Conservation (phyloP, 2,888 invertebrate genomes). For the Ormyrus pomaceus region DNA sequence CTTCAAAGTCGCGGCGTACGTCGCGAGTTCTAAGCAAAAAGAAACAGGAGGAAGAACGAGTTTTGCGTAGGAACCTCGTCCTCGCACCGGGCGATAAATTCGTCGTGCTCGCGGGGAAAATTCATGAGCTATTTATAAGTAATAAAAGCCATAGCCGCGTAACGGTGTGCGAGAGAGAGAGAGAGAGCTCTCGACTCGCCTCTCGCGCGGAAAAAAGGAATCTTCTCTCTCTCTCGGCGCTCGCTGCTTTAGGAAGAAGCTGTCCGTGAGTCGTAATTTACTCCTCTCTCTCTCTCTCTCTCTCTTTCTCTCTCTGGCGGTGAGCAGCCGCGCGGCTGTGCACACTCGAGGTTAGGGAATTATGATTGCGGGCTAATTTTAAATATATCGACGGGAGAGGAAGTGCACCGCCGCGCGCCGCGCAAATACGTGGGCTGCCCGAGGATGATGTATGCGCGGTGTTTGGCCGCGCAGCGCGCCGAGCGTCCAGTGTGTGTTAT, state of each 20-base stretch:
- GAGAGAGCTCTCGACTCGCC: neutral
- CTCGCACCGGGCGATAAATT: constrained; percentile 32
- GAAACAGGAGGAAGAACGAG: constrained; percentile 35
- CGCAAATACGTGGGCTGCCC: constrained; percentile 8
- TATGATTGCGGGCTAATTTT: constrained; percentile 43
- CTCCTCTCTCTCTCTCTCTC: neutral
- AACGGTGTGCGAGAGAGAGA: constrained; percentile 15
- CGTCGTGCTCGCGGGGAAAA: constrained; percentile 32
- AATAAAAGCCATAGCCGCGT: constrained; percentile 35
- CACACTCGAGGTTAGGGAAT: constrained; percentile 32
- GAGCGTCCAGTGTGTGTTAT: too few species aligned
- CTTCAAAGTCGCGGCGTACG: neutral
- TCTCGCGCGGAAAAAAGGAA: too few species aligned
- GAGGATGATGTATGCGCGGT: constrained; percentile 20
- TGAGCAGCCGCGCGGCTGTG: too few species aligned
- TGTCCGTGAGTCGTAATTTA: constrained; percentile 40
- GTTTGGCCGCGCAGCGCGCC: neutral
- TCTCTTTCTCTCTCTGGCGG: too few species aligned
- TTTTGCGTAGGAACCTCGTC: constrained; percentile 20
- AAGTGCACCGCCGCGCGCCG: constrained; percentile 1
- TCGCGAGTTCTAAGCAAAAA: neutral
- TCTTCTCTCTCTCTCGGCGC: too few species aligned
- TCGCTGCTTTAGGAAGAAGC: constrained; percentile 23
- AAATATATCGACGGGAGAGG: constrained; percentile 35
- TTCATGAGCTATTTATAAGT: constrained; percentile 51